Evolutionary conservation across 2,113 vertebrate genomes (phyloP).

Genomic region (Uropsilus gracilis): DNA sequence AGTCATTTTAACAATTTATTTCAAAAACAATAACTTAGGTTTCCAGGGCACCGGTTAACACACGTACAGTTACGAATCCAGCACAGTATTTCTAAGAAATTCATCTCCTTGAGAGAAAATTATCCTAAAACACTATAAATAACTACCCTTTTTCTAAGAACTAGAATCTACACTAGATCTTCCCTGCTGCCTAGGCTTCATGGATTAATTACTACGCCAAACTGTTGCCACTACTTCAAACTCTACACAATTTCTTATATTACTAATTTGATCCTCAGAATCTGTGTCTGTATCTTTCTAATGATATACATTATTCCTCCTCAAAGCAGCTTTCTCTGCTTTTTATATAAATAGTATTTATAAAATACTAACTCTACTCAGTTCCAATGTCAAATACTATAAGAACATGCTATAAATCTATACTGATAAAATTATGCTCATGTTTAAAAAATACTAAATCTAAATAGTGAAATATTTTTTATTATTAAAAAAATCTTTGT

Average conservation of each 20-base stretch:
- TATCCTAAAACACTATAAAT: not conserved
- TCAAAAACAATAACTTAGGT: not conserved
- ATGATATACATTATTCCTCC: not conserved
- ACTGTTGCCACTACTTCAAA: not conserved
- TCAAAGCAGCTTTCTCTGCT: not conserved
- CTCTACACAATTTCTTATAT: not conserved
- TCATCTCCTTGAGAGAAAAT: constrained; percentile 12
- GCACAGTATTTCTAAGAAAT: not conserved
- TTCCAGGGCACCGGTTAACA: not conserved
- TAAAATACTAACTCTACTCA: not conserved
- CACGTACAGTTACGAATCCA: constrained; percentile 29
- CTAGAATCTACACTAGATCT: not conserved
- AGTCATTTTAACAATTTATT: constrained; percentile 44
- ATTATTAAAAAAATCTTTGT: not conserved
- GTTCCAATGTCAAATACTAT: not conserved
- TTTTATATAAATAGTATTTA: too few species aligned
- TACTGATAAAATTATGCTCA: not conserved
- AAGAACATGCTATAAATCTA: not conserved
- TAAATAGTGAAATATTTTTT: too few species aligned
- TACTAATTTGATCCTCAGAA: not conserved
- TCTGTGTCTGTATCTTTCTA: not conserved
- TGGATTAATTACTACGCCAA: not conserved
- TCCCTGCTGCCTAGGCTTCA: not conserved
- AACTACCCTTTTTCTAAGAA: not conserved
- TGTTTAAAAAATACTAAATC: not conserved